Percentiles rank a stretch among this genome's conserved stretches.
Conservation (phyloP, 1,140 invertebrate genomes). For the Dendrolimus kikuchii region DNA sequence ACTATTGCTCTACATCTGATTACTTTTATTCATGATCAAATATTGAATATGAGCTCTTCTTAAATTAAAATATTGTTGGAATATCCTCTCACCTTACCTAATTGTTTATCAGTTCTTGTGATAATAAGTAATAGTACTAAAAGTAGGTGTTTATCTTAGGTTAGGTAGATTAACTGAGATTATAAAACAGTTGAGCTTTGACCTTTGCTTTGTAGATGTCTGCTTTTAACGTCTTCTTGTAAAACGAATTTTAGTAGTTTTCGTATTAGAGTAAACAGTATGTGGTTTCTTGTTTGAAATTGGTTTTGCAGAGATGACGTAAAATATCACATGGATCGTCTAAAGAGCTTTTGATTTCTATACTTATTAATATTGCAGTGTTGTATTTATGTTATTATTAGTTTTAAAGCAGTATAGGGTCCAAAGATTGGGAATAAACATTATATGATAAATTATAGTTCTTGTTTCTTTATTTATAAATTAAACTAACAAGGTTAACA, state of each 20-base stretch:
- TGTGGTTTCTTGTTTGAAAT: constrained; percentile 19
- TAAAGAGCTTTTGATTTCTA: not conserved
- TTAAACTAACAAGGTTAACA: too few relatives aligned
- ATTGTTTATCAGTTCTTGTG: constrained; percentile 3
- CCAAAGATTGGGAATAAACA: constrained; percentile 74
- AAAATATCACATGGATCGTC: constrained; percentile 8
- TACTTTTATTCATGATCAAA: not conserved
- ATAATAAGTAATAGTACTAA: constrained; percentile 19
- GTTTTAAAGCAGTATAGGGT: constrained; percentile 74
- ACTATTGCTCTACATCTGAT: constrained; percentile 10
- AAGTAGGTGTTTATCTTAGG: constrained; percentile 52
- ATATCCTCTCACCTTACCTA: too few relatives aligned
- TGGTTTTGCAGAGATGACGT: constrained; percentile 38
- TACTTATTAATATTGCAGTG: constrained; percentile 38
- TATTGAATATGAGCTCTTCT: too few relatives aligned
- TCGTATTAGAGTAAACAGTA: too few relatives aligned
- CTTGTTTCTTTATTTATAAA: constrained; percentile 40
- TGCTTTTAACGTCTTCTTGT: constrained; percentile 48
- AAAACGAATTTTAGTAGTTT: constrained; percentile 34
- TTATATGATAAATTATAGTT: constrained; percentile 63
- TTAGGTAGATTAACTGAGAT: constrained; percentile 44
- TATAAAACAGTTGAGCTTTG: constrained; percentile 59
- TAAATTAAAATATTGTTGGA: too few relatives aligned
- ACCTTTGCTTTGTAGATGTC: constrained; percentile 59
- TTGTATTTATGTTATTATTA: constrained; percentile 72